Percentiles rank a stretch among this genome's conserved stretches.
Conservation (phyloP, 2,797 vertebrate species). For the Chrosomus eos region DNA sequence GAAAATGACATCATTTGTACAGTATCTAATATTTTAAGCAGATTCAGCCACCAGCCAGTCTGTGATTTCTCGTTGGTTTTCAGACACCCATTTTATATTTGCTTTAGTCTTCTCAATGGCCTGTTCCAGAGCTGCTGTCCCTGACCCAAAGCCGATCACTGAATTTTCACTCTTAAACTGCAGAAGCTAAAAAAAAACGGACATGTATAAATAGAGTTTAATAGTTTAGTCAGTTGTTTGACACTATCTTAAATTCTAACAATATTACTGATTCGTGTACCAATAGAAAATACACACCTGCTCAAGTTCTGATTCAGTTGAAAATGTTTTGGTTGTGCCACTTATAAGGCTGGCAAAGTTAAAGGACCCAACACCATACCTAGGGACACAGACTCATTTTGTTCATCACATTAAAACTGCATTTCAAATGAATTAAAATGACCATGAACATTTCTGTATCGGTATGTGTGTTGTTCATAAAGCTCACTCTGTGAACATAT, state of each 20-base stretch:
- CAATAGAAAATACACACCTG: constrained; percentile 75
- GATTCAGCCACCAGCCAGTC: constrained; percentile 74
- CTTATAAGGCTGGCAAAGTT: constrained; percentile 86
- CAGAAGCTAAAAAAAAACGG: constrained; percentile 76
- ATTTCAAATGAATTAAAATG: neutral
- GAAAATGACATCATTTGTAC: neutral
- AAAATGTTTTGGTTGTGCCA: constrained; percentile 81
- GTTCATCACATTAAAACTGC: neutral
- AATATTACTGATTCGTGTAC: neutral
- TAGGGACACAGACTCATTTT: constrained; percentile 59
- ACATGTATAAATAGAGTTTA: neutral
- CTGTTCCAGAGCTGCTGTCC: constrained; percentile 83
- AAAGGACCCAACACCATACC: constrained; percentile 88
- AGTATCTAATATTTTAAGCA: neutral
- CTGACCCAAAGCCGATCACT: constrained; percentile 82
- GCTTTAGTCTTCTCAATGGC: constrained; percentile 83
- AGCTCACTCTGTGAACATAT: constrained; percentile 84
- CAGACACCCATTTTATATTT: constrained; percentile 87
- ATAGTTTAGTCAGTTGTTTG: too few relatives aligned
- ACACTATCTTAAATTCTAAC: neutral
- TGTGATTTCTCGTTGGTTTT: constrained; percentile 73
- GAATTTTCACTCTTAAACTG: constrained; percentile 79
- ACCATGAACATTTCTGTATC: neutral
- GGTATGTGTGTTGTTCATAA: neutral
- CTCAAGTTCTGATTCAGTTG: constrained; percentile 77